Conservation (phyloP, 2,888 invertebrate genomes). For the Dasypolia templi region DNA sequence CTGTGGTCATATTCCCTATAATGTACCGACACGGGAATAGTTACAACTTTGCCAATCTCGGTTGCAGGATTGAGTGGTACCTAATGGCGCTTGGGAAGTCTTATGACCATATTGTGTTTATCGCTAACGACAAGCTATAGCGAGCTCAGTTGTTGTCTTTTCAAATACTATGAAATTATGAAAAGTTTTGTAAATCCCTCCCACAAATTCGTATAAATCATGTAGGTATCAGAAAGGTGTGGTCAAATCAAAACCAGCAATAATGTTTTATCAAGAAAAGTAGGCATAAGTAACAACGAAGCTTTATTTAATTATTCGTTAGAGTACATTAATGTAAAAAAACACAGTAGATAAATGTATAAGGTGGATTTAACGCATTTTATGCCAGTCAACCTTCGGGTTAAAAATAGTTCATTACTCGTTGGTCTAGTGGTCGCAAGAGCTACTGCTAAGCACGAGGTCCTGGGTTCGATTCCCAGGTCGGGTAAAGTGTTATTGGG, state of each 20-base stretch:
- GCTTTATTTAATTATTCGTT: background rate
- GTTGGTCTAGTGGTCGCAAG: no score
- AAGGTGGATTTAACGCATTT: no score
- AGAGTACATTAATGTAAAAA: background rate
- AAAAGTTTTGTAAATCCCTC: no score
- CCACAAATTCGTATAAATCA: no score
- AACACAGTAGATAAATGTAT: background rate
- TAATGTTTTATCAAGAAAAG: background rate
- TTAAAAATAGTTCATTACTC: background rate
- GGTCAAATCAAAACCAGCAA: no score
- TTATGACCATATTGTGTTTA: slow-evolving; percentile 10
- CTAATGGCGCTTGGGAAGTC: slow-evolving; percentile 11
- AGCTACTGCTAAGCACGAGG: no score
- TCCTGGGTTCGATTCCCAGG: no score
- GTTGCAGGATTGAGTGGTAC: slow-evolving; percentile 19
- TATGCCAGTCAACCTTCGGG: background rate
- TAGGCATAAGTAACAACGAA: background rate
- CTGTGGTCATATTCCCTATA: slow-evolving; percentile 44
- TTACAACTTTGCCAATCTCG: slow-evolving; percentile 45
- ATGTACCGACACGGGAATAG: slow-evolving; percentile 35
- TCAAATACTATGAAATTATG: no score
- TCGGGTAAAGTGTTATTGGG: no score
- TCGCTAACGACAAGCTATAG: background rate
- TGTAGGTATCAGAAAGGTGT: no score
- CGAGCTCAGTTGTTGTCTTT: no score